Conservation (phyloP, 2,888 invertebrate species). For the Petrophora chlorosata region DNA sequence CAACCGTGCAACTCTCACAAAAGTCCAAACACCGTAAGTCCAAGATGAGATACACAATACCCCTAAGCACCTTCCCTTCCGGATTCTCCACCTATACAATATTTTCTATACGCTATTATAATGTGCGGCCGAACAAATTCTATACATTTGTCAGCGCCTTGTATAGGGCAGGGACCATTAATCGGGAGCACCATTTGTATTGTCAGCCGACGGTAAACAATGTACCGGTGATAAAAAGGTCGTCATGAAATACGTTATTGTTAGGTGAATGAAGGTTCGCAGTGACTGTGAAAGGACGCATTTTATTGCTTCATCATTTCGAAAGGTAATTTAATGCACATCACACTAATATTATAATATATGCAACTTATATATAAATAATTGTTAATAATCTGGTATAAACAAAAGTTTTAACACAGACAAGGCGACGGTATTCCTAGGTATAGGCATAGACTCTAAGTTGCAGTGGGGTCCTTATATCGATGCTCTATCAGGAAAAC, state of each 20-base stretch:
- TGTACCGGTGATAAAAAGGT: conserved; percentile 56
- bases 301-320: conserved; percentile 11
- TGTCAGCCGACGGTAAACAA: conserved; percentile 59
- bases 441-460: no score
- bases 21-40: no score
- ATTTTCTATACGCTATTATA: conserved; percentile 18
- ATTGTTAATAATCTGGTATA: no score
- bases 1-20: no score
- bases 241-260: conserved; percentile 48
- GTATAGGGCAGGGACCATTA: conserved; percentile 58
- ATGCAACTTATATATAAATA: no score
- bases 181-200: conserved; percentile 61
- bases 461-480: no score
- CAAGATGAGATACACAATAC: no score
- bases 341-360: no score
- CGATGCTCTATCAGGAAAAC: no score
- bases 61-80: conserved; percentile 16
- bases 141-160: conserved; percentile 61
- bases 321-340: no score
- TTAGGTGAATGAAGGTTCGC: conserved; percentile 36
- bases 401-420: no score
- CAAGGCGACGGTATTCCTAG: no score
- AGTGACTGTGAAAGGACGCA: neutral
- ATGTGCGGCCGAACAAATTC: conserved; percentile 52
- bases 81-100: conserved; percentile 11